Evolutionary conservation across 2,888 invertebrate species (phyloP).

Genomic region (Atethmia centrago): DNA sequence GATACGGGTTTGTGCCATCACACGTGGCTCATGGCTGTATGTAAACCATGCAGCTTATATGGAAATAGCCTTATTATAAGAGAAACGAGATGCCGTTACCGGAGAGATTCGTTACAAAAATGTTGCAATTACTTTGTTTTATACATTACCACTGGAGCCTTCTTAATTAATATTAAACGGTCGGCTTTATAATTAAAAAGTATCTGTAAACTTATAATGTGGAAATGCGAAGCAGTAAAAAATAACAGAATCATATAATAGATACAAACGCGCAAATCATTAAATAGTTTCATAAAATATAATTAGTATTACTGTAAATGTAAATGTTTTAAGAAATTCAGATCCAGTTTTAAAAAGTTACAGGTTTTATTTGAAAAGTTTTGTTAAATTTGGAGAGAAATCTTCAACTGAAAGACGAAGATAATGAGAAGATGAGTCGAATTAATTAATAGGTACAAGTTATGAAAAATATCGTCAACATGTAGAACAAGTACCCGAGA

Average conservation of each 20-base stretch:
- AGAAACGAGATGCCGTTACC: conserved; percentile 72
- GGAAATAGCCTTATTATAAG: conserved; percentile 79
- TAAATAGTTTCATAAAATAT: conserved; percentile 6
- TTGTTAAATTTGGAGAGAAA: neutral
- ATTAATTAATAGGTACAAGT: conserved; percentile 17
- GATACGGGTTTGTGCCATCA: conserved; percentile 76
- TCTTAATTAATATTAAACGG: conserved; percentile 52
- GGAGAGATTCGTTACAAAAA: conserved; percentile 71
- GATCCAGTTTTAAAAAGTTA: neutral
- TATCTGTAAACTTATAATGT: conserved; percentile 21
- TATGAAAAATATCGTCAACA: conserved; percentile 23
- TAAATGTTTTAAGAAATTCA: neutral
- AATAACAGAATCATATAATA: neutral
- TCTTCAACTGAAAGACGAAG: neutral
- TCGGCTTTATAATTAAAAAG: conserved; percentile 23
- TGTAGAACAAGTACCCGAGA: conserved; percentile 58
- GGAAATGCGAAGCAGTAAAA: conserved; percentile 16
- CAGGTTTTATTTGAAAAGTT: neutral
- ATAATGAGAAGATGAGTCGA: neutral
- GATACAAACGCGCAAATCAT: neutral
- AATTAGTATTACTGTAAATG: neutral
- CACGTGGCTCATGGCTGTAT: conserved; percentile 78
- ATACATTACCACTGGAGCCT: conserved; percentile 6
- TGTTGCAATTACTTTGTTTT: conserved; percentile 65
- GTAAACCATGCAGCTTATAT: conserved; percentile 82